Evolutionary conservation across 1,140 invertebrate species (phyloP).

Genomic region (Drusus annulatus): DNA sequence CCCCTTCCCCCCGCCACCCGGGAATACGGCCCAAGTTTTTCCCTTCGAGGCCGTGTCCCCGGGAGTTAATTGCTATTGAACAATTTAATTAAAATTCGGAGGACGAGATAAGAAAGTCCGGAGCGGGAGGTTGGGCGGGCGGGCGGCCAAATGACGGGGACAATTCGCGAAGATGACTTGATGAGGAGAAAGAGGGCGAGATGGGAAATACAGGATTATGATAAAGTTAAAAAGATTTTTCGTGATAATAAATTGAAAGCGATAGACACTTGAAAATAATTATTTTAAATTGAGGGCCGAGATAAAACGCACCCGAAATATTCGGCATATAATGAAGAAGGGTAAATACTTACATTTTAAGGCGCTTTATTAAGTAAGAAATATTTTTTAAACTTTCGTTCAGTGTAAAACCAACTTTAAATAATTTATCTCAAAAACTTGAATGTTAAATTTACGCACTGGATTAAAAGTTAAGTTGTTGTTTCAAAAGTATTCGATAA

Average conservation of each 20-base stretch:
- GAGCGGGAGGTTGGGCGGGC: not conserved
- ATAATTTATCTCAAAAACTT: no score
- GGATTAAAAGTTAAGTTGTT: no score
- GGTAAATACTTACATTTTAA: no score
- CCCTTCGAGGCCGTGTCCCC: not conserved
- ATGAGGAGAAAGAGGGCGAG: not conserved
- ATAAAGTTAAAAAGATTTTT: not conserved
- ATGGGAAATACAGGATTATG: slow-evolving; percentile 2
- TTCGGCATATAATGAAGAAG: no score
- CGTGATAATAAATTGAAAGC: not conserved
- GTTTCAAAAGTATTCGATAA: no score
- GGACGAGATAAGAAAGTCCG: slow-evolving; percentile 25
- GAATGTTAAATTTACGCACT: no score
- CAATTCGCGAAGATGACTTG: not conserved
- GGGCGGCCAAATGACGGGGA: not conserved
- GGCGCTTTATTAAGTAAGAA: no score
- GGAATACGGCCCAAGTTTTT: slow-evolving; percentile 15
- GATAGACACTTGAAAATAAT: not conserved
- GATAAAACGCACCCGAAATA: no score
- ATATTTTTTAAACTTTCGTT: no score
- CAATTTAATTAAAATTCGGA: slow-evolving; percentile 48
- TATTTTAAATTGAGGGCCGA: no score
- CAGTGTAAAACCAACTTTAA: no score
- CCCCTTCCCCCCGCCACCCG: not conserved
- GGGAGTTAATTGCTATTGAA: slow-evolving; percentile 41